Percentiles rank a stretch among this genome's conserved stretches.
These are phyloP conservation scores for Apocheima hispidaria DNA, from an alignment of 2,888 invertebrate species.

Conservation along the genomic window DNA sequence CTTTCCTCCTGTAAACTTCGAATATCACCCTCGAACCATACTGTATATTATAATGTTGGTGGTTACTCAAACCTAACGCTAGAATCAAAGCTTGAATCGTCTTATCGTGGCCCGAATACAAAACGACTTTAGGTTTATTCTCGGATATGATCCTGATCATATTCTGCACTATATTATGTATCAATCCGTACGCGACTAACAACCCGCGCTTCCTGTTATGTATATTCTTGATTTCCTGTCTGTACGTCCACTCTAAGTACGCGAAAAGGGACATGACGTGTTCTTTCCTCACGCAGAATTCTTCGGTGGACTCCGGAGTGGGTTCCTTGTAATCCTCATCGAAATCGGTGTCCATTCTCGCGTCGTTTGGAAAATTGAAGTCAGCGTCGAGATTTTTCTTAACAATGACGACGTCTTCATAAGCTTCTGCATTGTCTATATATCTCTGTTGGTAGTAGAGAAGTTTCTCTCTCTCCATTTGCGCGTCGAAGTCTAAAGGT, in stretches of 20 bases:
- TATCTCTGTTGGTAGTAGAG: conserved; percentile 80
- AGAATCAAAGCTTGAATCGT: conserved; percentile 94
- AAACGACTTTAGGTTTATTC: conserved; percentile 89
- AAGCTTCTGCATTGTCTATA: conserved; percentile 76
- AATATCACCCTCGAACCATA: conserved; percentile 95
- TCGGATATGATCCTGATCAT: conserved; percentile 93
- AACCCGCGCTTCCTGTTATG: conserved; percentile 89
- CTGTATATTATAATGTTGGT: conserved; percentile 89
- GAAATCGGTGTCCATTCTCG: conserved; percentile 75
- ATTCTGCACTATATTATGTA: conserved; percentile 92
- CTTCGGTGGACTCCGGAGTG: conserved; percentile 71
- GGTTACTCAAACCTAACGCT: conserved; percentile 90
- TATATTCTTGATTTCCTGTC: conserved; percentile 86
- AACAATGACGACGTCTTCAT: conserved; percentile 80
- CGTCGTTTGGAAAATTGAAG: conserved; percentile 82
- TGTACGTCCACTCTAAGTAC: conserved; percentile 93
- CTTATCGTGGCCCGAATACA: conserved; percentile 97
- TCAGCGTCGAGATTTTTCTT: conserved; percentile 83
- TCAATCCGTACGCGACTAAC: conserved; percentile 92
- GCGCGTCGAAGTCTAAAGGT: conserved; percentile 80
- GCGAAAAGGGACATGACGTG: conserved; percentile 93
- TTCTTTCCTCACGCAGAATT: conserved; percentile 88
- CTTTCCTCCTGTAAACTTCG: conserved; percentile 92
- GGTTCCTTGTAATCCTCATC: conserved; percentile 80
- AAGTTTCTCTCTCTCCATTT: conserved; percentile 82